Evolutionary conservation across 2,888 invertebrate genomes (phyloP), one percentile per base, ranked within the genome.

Genomic region (Idaea dimidiata): DNA sequence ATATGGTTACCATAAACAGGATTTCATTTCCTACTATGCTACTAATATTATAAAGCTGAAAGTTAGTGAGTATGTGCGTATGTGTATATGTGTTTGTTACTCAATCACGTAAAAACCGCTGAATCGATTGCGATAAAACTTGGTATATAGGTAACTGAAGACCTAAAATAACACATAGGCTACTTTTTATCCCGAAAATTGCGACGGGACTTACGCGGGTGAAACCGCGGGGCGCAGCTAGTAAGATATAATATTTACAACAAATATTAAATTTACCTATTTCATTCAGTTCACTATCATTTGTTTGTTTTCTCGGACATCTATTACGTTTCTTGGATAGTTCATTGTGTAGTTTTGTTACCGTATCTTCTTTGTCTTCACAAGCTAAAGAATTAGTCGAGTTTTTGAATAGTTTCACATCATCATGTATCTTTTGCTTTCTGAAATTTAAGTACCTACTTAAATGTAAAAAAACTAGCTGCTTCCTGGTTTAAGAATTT

Each of bases 381-480:
- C 85, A 81, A 16, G 89, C 84, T 5, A 93, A 65, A 67, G 80
- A 92, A 0, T 79, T 82, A 57, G 77, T 72, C 0, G 93, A 94
- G 65, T 84, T 72, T 8, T 76, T 88, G 66, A 94, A 93, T 7
- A 94, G 72, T 70, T 88, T 93, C 0, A 94, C 84, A 16, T 93
- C 92, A 63, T 89, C 90, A 78, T 87, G 87, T 53, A 87, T 78
- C 74, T 88, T 87, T 10, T 67, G 68, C 71, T 86, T 86, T 65
- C 91, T 92, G 70, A 79, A 78, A 56, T 17, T 57, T 10, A 63
- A 24, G 56, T n/a, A n/a, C n/a, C n/a, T n/a, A n/a, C n/a, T n/a
- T n/a, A n/a, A n/a, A n/a, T n/a, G n/a, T n/a, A n/a, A n/a, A n/a
- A n/a, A n/a, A n/a, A n/a, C n/a, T n/a, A n/a, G n/a, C n/a, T n/a